phyloP scores from a whole-genome alignment of 2,113 vertebrate species.

The Ramphastos sulfuratus region DNA sequence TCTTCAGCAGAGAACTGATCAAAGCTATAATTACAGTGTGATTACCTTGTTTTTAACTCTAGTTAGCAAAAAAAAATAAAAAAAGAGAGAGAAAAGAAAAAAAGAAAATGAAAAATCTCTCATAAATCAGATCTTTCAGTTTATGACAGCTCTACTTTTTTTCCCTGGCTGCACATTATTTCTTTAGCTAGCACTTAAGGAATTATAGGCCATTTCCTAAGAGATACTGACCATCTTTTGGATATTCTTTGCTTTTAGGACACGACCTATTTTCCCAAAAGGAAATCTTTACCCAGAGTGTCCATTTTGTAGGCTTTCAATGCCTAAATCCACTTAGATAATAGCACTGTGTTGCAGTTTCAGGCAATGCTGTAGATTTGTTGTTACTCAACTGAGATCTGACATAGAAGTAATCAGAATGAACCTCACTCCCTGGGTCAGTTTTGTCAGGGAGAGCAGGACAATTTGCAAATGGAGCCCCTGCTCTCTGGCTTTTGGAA shows the following conservation, averaged over 20 bases:
- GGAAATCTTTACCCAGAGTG: neutral
- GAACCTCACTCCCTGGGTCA: rapidly evolving
- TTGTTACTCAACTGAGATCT: neutral
- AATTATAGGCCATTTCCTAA: neutral
- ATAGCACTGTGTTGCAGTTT: neutral
- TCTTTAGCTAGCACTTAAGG: neutral
- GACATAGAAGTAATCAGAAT: neutral
- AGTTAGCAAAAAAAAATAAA: slow-evolving; percentile 52
- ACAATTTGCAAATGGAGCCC: neutral
- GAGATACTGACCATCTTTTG: neutral
- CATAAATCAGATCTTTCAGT: slow-evolving; percentile 27
- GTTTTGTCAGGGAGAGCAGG: neutral
- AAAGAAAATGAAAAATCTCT: slow-evolving; percentile 32
- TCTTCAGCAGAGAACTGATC: slow-evolving; percentile 64
- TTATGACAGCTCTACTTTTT: slow-evolving; percentile 26
- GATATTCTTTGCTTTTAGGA: neutral
- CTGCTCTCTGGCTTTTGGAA: neutral
- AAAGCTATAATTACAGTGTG: slow-evolving; percentile 69
- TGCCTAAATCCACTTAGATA: neutral
- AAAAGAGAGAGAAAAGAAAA: neutral
- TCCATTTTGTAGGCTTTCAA: neutral
- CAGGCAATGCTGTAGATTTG: neutral
- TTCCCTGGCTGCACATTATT: neutral
- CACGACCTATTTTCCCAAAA: neutral
- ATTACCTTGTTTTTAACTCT: slow-evolving; percentile 70